phyloP scores from a whole-genome alignment of 2,888 invertebrate genomes.

The Caenorhabditis angaria region DNA sequence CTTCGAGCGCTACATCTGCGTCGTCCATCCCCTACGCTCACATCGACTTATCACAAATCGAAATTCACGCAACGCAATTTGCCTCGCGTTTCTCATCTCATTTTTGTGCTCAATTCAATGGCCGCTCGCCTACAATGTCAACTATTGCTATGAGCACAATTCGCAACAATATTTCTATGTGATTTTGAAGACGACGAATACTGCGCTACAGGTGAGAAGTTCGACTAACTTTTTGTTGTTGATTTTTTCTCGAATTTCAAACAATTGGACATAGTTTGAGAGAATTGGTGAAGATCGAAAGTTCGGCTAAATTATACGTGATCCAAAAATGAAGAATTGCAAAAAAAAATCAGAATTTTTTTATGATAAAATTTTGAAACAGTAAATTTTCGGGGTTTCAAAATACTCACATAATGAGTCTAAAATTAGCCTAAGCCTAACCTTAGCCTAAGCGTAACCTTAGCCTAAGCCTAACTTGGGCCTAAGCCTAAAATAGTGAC shows the following conservation, averaged over 20 bases:
- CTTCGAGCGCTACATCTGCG: constrained; percentile 71
- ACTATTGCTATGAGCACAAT: constrained; percentile 56
- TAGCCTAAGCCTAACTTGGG: no score
- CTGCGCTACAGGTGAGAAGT: constrained; percentile 37
- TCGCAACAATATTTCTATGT: constrained; percentile 58
- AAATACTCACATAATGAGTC: no score
- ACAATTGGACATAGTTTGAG: no score
- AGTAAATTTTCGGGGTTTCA: no score
- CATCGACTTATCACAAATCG: constrained; percentile 64
- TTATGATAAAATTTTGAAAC: no score
- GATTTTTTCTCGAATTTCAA: constrained; percentile 1
- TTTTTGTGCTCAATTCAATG: constrained; percentile 70
- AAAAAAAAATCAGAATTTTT: no score
- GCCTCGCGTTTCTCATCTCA: constrained; percentile 56
- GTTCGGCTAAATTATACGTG: no score
- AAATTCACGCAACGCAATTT: constrained; percentile 57
- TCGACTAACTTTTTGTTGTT: constrained; percentile 4
- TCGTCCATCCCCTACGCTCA: constrained; percentile 68
- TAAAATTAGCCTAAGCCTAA: no score
- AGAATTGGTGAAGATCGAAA: no score
- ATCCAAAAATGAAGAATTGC: no score
- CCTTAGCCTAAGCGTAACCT: no score
- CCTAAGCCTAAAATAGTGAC: no score
- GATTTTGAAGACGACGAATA: constrained; percentile 55
- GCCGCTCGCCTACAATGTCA: constrained; percentile 67